Evolutionary conservation across 2,888 invertebrate genomes (phyloP), one percentile per base, ranked within the genome.

Genomic region (Netelia virgata): DNA sequence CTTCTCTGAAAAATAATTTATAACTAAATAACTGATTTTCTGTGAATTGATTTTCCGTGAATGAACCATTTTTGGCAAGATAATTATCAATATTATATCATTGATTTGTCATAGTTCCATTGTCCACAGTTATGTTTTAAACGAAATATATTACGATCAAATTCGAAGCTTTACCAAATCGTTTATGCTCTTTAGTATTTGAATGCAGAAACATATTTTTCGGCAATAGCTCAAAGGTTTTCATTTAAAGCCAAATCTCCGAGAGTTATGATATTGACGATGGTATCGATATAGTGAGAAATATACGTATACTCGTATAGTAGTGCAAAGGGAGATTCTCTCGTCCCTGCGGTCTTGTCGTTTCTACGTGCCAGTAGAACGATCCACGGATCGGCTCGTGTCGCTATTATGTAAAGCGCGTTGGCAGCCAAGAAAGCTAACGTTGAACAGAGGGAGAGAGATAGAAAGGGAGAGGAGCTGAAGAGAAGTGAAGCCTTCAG

Each of bases 321-420:
- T 61, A 68, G 64, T 50, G 59, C 14, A 43, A 11, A 57, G 3
- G 10, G 41, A 50, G 36, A 53, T 68, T 36, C 50, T 57, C 84
- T 77, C 81, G 80, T 74, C 69, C 69, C 36, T 73, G 84, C 68
- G 68, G 77, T 73, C 50, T 84, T 72, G 84, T 81, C 78, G 77
- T 74, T 23, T 23, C 43, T 81, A 81, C 84, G 84, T 84, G 84
- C 84, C 77, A 64, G 77, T 20, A 57, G 55, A 72, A 18, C 68
- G 16, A 76, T 70, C 76, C 81, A 80, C 77, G 84, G 64, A 68
- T 59, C 63, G 72, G 66, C 76, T 77, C 80, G 57, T 81, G 74
- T 81, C 77, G 81, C 77, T 69, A 84, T 84, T 81, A 84, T 84
- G 78, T 78, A 78, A 78, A 78, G 20, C 66, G 61, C 61, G 59